phyloP scores from a whole-genome alignment of 2,888 invertebrate species.

The Thereva unica region DNA sequence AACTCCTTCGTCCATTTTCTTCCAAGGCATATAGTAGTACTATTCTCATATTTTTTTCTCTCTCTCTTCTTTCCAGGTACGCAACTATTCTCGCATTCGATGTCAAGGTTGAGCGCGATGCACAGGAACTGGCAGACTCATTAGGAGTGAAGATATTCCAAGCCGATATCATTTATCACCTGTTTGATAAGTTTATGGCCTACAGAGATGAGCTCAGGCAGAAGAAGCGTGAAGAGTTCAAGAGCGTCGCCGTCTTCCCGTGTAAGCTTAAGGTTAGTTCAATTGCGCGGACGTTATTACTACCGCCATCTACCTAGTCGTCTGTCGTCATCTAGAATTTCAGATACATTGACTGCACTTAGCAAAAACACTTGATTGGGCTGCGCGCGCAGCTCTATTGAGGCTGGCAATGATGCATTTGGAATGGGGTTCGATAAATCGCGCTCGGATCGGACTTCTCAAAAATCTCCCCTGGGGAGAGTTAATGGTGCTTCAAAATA shows the following conservation, averaged over 20 bases:
- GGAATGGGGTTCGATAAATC: conserved; percentile 32
- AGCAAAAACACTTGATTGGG: too few species aligned
- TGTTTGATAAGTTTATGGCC: conserved; percentile 96
- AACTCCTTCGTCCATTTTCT: background rate
- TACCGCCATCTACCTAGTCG: background rate
- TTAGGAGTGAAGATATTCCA: conserved; percentile 95
- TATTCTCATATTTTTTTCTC: background rate
- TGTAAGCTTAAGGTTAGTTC: conserved; percentile 83
- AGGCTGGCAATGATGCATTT: conserved; percentile 1
- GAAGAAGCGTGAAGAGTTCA: conserved; percentile 92
- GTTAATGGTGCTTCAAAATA: conserved; percentile 27
- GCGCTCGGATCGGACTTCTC: conserved; percentile 20
- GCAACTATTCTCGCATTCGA: conserved; percentile 99
- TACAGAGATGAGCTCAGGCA: conserved; percentile 89
- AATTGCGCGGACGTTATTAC: background rate
- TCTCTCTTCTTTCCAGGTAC: conserved; percentile 63
- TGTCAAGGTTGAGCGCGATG: conserved; percentile 97
- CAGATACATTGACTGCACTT: conserved; percentile 9
- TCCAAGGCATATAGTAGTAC: background rate
- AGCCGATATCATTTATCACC: conserved; percentile 99
- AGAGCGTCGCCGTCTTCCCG: conserved; percentile 97
- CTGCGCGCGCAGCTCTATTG: too few species aligned
- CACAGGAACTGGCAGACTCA: conserved; percentile 95
- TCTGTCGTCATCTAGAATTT: background rate
- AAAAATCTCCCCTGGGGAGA: conserved; percentile 34